Conservation (phyloP, 2,797 vertebrate species). For the Scyliorhinus canicula region DNA sequence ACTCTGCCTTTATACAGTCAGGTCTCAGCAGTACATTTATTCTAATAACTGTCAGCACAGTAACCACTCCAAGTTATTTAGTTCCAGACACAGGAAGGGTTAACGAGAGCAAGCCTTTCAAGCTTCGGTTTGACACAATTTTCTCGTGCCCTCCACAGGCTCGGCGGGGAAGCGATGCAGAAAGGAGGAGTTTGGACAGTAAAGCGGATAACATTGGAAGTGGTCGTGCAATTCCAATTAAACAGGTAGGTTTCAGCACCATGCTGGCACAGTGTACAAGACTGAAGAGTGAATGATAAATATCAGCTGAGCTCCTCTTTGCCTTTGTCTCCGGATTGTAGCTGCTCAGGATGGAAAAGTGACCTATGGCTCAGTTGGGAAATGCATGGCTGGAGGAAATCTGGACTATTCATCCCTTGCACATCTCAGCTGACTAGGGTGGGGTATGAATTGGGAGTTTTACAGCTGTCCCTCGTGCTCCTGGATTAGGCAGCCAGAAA, state of each 20-base stretch:
- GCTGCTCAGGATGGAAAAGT: background rate
- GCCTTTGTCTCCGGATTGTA: background rate
- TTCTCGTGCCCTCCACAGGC: conserved; percentile 55
- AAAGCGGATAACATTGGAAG: conserved; percentile 69
- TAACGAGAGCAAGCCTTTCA: background rate
- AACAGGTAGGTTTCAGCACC: conserved; percentile 62
- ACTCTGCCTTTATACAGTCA: background rate
- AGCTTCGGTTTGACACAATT: background rate
- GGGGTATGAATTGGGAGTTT: background rate
- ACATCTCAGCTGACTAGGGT: background rate
- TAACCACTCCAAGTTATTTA: background rate
- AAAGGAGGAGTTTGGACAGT: conserved; percentile 74
- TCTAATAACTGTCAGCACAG: background rate
- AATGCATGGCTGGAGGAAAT: background rate
- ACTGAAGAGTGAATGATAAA: background rate
- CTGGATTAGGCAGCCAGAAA: background rate
- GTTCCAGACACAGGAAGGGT: background rate
- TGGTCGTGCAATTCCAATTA: conserved; percentile 73
- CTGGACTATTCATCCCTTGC: background rate
- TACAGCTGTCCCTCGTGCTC: background rate
- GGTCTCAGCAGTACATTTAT: background rate
- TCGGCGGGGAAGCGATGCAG: conserved; percentile 81
- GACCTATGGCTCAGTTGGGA: background rate
- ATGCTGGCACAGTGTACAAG: background rate
- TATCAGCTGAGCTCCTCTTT: conserved; percentile 44